Evolutionary conservation across 2,888 invertebrate genomes (phyloP).

Genomic region (Melinaea menophilus): DNA sequence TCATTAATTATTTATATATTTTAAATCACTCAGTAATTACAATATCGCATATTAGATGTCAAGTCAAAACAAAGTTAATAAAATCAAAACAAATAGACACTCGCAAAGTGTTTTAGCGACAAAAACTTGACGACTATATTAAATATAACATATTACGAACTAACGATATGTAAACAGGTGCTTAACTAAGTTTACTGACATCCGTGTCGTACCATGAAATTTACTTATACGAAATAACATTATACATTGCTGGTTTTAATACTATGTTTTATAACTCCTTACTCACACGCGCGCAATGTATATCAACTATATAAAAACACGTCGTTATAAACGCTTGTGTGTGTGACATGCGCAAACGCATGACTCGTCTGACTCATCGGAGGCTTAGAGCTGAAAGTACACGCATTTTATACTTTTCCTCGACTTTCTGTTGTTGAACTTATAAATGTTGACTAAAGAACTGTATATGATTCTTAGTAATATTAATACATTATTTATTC

Average conservation of each 20-base stretch:
- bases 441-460: slow-evolving; percentile 2
- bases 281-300: slow-evolving; percentile 34
- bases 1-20: no score
- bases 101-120: slow-evolving; percentile 51
- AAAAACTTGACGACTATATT: slow-evolving; percentile 64
- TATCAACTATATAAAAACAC: background rate
- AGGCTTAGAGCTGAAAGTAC: slow-evolving; percentile 41
- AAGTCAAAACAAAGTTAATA: slow-evolving; percentile 13
- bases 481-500: no score
- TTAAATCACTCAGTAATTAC: no score
- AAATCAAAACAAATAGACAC: slow-evolving; percentile 33
- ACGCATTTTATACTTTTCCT: slow-evolving; percentile 1
- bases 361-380: slow-evolving; percentile 64
- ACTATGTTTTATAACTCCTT: background rate
- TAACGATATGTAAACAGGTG: slow-evolving; percentile 69
- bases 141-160: slow-evolving; percentile 59
- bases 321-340: slow-evolving; percentile 36
- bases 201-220: slow-evolving; percentile 50
- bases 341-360: slow-evolving; percentile 55
- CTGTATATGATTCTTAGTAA: background rate
- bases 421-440: slow-evolving; percentile 2
- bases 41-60: no score
- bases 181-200: slow-evolving; percentile 68
- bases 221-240: slow-evolving; percentile 20
- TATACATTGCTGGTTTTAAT: slow-evolving; percentile 36